phyloP scores from a whole-genome alignment of 2,888 invertebrate genomes.

The Yponomeuta cagnagella region DNA sequence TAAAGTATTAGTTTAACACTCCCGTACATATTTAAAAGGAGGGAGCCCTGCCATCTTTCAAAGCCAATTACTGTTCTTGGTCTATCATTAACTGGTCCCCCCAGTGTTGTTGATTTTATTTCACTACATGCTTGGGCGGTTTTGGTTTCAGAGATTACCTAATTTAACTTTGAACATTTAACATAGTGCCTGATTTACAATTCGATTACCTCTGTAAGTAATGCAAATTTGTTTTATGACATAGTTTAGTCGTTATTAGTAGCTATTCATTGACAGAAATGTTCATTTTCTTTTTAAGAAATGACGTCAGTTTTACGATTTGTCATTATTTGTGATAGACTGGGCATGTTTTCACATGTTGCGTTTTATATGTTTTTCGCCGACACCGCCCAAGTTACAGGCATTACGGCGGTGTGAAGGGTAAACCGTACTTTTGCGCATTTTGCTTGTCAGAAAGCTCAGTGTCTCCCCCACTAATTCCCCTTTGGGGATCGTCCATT shows the following conservation, averaged over 20 bases:
- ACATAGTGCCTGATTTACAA: not conserved
- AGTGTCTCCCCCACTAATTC: too few species aligned
- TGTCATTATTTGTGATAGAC: not conserved
- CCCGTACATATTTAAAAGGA: too few species aligned
- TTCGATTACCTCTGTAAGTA: not conserved
- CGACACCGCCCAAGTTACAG: not conserved
- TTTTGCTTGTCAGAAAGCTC: not conserved
- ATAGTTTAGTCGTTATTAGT: not conserved
- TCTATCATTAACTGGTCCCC: not conserved
- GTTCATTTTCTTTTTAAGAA: not conserved
- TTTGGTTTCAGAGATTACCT: not conserved
- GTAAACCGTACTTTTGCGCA: not conserved
- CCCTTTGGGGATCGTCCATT: too few species aligned
- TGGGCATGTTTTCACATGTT: too few species aligned
- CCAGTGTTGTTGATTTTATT: not conserved
- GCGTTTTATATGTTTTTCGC: not conserved
- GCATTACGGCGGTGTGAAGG: not conserved
- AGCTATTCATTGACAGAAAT: not conserved
- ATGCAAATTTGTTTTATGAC: not conserved
- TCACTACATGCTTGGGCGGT: not conserved
- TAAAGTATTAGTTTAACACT: too few species aligned
- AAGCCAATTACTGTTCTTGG: not conserved
- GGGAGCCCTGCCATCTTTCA: not conserved
- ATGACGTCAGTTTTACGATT: not conserved
- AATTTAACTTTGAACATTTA: not conserved